These are phyloP conservation scores for Bembecia ichneumoniformis DNA, from an alignment of 2,888 invertebrate genomes.

Conservation along the genomic window DNA sequence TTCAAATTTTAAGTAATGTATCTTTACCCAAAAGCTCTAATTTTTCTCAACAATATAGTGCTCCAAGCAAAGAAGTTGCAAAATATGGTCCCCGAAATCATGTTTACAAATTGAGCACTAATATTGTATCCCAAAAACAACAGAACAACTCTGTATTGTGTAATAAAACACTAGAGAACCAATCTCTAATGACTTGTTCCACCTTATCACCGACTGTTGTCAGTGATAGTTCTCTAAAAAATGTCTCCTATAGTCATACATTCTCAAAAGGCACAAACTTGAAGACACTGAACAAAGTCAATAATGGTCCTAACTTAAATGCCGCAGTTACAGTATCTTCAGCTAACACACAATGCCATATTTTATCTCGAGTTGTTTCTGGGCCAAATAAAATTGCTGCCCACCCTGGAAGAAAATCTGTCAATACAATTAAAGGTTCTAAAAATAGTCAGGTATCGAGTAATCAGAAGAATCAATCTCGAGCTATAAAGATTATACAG, in stretches of 20 bases:
- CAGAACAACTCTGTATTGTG: conserved; percentile 55
- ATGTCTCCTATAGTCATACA: conserved; percentile 54
- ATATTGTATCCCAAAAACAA: conserved; percentile 49
- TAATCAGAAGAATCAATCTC: conserved; percentile 53
- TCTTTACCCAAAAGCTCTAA: conserved; percentile 56
- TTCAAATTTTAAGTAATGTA: conserved; percentile 66
- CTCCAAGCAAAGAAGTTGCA: conserved; percentile 48
- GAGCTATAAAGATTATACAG: conserved; percentile 72
- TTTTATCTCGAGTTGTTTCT: conserved; percentile 61
- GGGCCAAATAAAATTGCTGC: conserved; percentile 66
- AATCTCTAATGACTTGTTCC: conserved; percentile 55
- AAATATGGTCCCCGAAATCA: conserved; percentile 56
- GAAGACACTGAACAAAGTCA: conserved; percentile 53
- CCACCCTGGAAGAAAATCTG: conserved; percentile 57
- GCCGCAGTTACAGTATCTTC: conserved; percentile 55
- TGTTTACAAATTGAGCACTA: conserved; percentile 56
- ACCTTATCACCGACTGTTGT: conserved; percentile 45
- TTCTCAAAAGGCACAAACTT: conserved; percentile 56
- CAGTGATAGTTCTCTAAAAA: conserved; percentile 55
- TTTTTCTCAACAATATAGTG: conserved; percentile 52
- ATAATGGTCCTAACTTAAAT: conserved; percentile 65
- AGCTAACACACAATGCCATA: conserved; percentile 59
- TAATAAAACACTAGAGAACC: conserved; percentile 51
- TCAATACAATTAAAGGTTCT: conserved; percentile 50
- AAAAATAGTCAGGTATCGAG: conserved; percentile 45